Base-by-base conservation (phyloP, 2,888 invertebrate species). In the Dysmachus trigonus region DNA sequence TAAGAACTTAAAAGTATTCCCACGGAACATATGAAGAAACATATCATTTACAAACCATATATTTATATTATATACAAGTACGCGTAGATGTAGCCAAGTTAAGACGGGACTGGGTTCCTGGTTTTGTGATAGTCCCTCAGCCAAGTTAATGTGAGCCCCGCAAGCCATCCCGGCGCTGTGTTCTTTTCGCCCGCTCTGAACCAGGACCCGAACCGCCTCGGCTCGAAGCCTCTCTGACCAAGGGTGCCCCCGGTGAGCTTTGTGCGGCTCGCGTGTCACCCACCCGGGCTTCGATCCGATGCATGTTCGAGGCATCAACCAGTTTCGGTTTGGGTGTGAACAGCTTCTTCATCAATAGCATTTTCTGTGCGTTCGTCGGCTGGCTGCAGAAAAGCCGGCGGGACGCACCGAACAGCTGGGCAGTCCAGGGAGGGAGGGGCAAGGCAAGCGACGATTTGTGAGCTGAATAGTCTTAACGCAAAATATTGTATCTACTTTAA, bases 401-500 rank as follows among this genome's bases (percentile, higher is more conserved):
- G 47, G n/a, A 62, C 8, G 27, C 2, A 62, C 10, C 27, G 27
- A 22, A n/a, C n/a, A 27, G 3, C 27, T 22, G 62, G 22, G 22
- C 62, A 62, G 22, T 27, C 62, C 62, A 62, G 62, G 62, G 62
- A 62, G 22, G 62, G 62, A 27, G 27, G 62, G 62, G 62, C 62
- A 62, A 62, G 62, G 22, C 62, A 62, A 62, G 62, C 62, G 27
- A 62, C 62, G 62, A 62, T 62, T 22, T 62, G 62, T 62, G 62
- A 62, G 62, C 62, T 62, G 62, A 62, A 62, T 53, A 81, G 33
- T 62, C 62, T 81, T 81, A 81, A 81, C 31, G 53, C 18, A 53
- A 18, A 81, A 81, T 33, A 81, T 35, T 74, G 74, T 85, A 85
- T n/a, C 74, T 85, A 85, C 51, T 73, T 74, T 30, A 53, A 81